These are phyloP conservation scores for Fistularia commersonii DNA, from an alignment of 2,797 vertebrate genomes.

Conservation along the genomic window DNA sequence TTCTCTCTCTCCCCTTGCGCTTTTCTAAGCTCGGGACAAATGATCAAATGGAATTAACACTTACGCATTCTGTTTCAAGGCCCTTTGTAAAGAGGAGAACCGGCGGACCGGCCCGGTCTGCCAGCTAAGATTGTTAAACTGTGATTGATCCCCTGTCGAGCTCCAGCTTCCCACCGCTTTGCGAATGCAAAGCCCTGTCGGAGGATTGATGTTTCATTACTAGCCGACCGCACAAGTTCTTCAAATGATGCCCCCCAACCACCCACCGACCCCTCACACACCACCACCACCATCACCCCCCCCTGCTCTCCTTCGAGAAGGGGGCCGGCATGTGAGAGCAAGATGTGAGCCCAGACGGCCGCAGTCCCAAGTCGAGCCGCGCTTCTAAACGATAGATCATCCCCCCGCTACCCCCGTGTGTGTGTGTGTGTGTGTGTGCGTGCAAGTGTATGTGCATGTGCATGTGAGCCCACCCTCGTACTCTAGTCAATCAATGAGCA, in stretches of 20 bases:
- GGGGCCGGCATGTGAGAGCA: constrained; percentile 43
- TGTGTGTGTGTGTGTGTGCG: constrained; percentile 30
- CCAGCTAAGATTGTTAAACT: constrained; percentile 53
- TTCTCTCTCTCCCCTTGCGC: constrained; percentile 28
- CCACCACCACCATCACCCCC: no score
- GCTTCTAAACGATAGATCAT: constrained; percentile 52
- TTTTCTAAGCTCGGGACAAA: constrained; percentile 31
- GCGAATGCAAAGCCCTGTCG: constrained; percentile 50
- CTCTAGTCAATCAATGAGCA: constrained; percentile 72
- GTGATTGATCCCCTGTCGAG: constrained; percentile 55
- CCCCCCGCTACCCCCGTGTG: constrained; percentile 11
- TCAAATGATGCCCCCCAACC: constrained; percentile 51
- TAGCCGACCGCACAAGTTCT: constrained; percentile 35
- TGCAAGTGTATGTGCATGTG: constrained; percentile 40
- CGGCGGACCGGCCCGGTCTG: constrained; percentile 26
- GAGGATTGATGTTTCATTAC: constrained; percentile 54
- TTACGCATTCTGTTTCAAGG: constrained; percentile 38
- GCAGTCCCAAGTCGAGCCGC: constrained; percentile 32
- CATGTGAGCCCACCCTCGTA: constrained; percentile 59
- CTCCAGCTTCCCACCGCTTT: constrained; percentile 39
- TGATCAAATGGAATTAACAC: constrained; percentile 40
- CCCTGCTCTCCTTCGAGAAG: constrained; percentile 27
- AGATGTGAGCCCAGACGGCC: constrained; percentile 50
- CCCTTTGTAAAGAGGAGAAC: constrained; percentile 42
- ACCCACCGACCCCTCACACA: no score